phyloP scores from a whole-genome alignment of 2,888 invertebrate genomes.

The Latrodectus hesperus region DNA sequence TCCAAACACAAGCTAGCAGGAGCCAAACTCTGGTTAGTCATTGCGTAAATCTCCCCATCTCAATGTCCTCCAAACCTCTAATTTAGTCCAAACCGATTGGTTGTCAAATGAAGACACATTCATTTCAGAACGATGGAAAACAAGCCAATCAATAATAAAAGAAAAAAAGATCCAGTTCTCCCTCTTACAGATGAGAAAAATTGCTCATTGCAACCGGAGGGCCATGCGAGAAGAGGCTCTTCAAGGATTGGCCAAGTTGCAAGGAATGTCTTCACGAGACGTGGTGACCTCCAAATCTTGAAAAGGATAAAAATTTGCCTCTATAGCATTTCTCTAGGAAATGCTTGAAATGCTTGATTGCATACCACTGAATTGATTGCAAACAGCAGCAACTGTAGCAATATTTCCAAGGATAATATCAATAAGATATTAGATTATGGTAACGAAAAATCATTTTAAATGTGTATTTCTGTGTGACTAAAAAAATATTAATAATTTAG shows the following conservation, averaged over 20 bases:
- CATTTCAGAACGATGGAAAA: background rate
- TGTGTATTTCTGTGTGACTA: no score
- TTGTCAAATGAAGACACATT: conserved; percentile 1
- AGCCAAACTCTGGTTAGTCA: no score
- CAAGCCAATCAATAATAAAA: background rate
- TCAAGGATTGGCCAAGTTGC: background rate
- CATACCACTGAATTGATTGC: no score
- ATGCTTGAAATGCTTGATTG: background rate
- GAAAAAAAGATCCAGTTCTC: background rate
- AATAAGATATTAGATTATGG: no score
- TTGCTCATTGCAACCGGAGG: background rate
- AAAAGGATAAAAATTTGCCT: background rate
- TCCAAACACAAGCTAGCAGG: no score
- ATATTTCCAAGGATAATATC: no score
- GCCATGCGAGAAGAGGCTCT: background rate
- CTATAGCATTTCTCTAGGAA: background rate
- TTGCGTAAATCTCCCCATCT: background rate
- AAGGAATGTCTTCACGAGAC: background rate
- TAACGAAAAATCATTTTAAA: no score
- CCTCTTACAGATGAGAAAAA: background rate
- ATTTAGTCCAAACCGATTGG: background rate
- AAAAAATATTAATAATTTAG: no score
- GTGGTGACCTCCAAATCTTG: background rate
- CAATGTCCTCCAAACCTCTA: background rate
- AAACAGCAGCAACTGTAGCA: no score